phyloP scores from a whole-genome alignment of 2,113 vertebrate genomes.

The Thunnus thynnus region DNA sequence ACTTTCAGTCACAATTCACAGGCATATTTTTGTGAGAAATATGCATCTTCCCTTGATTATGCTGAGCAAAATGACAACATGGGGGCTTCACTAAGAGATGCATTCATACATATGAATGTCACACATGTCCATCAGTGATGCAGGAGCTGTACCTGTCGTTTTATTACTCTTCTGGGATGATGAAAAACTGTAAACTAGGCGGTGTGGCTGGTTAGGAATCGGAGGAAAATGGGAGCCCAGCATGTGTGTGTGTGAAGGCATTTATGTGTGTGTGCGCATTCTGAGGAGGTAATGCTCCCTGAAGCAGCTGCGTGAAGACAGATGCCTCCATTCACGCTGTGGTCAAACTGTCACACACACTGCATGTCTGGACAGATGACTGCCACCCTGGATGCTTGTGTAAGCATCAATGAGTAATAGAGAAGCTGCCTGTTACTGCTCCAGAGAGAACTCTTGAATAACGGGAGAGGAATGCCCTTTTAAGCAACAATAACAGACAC shows the following conservation, averaged over 20 bases:
- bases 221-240: constrained; percentile 3
- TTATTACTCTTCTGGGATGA: constrained; percentile 32
- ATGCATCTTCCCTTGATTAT: background rate
- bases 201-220: constrained; percentile 20
- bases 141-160: constrained; percentile 8
- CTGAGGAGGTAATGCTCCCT: constrained; percentile 8
- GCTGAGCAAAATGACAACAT: constrained; percentile 20
- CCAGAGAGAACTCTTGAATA: background rate
- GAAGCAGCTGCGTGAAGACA: constrained; percentile 48
- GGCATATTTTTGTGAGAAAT: constrained; percentile 5
- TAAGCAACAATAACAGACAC: background rate
- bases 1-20: constrained; percentile 6
- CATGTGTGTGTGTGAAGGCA: background rate
- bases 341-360: constrained; percentile 40
- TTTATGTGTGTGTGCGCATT: constrained; percentile 26
- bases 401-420: background rate
- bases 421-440: background rate
- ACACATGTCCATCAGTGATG: constrained; percentile 34
- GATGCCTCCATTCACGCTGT: constrained; percentile 24
- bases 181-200: constrained; percentile 27
- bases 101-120: constrained; percentile 61
- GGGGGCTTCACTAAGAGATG: constrained; percentile 22
- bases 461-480: background rate
- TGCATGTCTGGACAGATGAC: constrained; percentile 27
- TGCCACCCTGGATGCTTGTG: background rate